Percentiles rank a stretch among this genome's conserved stretches.
Conservation (phyloP, 2,113 vertebrate species). For the Empidonax traillii region DNA sequence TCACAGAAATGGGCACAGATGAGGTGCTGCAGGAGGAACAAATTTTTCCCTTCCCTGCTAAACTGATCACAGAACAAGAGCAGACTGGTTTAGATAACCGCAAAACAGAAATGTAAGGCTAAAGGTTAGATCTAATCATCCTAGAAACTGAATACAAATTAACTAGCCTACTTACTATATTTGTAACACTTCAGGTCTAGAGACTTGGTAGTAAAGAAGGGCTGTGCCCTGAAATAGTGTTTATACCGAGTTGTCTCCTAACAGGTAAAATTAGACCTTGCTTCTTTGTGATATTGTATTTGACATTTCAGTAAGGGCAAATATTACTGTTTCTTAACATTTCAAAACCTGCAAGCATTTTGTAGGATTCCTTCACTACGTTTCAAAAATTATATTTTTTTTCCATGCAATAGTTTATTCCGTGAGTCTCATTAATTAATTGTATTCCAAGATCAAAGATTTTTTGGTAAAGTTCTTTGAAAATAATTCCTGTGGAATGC, state of each 20-base stretch:
- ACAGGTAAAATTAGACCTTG: background rate
- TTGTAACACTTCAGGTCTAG: background rate
- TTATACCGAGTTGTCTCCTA: background rate
- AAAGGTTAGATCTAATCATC: conserved; percentile 15
- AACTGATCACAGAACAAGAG: background rate
- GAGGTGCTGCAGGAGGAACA: background rate
- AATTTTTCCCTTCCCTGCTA: background rate
- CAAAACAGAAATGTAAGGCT: background rate
- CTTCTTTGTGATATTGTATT: background rate
- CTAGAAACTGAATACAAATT: background rate
- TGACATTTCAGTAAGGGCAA: background rate
- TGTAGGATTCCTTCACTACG: background rate
- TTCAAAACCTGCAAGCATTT: background rate
- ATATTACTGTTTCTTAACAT: background rate
- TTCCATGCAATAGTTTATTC: background rate
- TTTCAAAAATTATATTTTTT: background rate
- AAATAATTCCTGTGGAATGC: background rate
- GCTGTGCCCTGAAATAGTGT: background rate
- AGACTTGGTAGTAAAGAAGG: background rate
- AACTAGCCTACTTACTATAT: conserved; percentile 18
- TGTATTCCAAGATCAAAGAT: background rate
- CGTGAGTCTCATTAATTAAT: background rate
- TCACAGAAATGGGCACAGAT: background rate
- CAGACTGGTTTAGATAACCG: background rate
- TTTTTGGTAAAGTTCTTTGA: background rate